These are phyloP conservation scores for Sylvia atricapilla DNA, from an alignment of 2,113 vertebrate genomes.

Conservation along the genomic window DNA sequence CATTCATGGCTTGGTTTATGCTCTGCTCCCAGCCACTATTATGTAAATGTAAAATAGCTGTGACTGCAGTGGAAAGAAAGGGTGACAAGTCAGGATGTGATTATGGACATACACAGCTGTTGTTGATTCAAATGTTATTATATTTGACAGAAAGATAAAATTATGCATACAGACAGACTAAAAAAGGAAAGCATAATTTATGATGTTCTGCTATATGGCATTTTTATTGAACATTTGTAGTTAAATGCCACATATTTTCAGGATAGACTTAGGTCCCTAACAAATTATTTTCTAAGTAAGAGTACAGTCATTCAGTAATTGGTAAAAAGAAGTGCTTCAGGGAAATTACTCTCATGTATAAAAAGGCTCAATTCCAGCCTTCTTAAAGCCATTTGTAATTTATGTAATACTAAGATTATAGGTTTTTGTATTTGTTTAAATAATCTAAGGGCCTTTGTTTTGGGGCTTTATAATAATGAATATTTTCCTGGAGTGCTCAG, in stretches of 20 bases:
- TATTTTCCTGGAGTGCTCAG: neutral
- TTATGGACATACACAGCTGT: neutral
- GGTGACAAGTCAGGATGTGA: neutral
- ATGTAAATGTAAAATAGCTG: neutral
- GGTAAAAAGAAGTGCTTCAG: neutral
- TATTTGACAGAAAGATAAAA: slow-evolving; percentile 8
- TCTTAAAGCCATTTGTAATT: neutral
- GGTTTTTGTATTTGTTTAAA: neutral
- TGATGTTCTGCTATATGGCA: neutral
- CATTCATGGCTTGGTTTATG: neutral
- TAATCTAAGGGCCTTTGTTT: neutral
- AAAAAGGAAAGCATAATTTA: neutral
- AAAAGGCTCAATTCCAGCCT: neutral
- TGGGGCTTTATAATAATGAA: neutral
- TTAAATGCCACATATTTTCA: neutral
- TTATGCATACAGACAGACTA: neutral
- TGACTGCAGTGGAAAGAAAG: neutral
- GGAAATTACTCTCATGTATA: neutral
- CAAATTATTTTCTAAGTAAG: neutral
- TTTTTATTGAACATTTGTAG: neutral
- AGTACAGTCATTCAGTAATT: neutral
- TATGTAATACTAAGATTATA: neutral
- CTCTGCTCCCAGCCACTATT: neutral
- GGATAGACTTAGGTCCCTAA: neutral
- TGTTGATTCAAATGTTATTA: neutral